Conservation (phyloP, 2,113 vertebrate species). For the Erythrocercus mccallii region DNA sequence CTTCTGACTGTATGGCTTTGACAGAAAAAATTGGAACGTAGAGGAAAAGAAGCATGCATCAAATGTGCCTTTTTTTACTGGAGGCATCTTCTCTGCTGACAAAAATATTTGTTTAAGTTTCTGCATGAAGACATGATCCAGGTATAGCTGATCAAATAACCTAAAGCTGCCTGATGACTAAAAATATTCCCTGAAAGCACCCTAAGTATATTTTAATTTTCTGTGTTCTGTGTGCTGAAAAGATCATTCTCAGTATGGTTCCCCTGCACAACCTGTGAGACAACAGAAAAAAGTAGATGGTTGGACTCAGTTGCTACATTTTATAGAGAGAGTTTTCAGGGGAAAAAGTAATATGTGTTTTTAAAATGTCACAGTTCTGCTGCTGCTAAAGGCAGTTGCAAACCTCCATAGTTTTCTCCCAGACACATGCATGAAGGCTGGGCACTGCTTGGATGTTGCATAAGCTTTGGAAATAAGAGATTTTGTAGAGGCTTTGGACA, state of each 20-base stretch:
- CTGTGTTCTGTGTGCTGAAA: background rate
- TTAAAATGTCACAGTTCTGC: background rate
- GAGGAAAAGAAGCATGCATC: conserved; percentile 12
- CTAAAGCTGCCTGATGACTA: background rate
- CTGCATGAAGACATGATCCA: conserved; percentile 23
- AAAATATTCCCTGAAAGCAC: background rate
- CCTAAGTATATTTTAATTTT: conserved; percentile 21
- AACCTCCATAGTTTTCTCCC: background rate
- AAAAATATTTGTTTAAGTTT: conserved; percentile 60
- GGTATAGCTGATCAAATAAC: conserved; percentile 48
- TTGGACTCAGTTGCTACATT: background rate
- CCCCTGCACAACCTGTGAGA: background rate
- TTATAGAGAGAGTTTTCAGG: background rate
- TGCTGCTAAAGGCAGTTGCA: background rate
- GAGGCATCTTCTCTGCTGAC: conserved; percentile 23
- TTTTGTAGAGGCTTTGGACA: background rate
- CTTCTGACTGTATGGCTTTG: background rate
- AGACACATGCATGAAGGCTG: background rate
- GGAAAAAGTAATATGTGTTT: background rate
- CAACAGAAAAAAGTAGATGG: background rate
- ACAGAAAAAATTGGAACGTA: conserved; percentile 12
- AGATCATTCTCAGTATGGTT: background rate
- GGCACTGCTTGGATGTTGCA: background rate
- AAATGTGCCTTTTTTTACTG: conserved; percentile 20
- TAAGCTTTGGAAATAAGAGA: background rate